phyloP scores from a whole-genome alignment of 2,113 vertebrate genomes.

The Vombatus ursinus region DNA sequence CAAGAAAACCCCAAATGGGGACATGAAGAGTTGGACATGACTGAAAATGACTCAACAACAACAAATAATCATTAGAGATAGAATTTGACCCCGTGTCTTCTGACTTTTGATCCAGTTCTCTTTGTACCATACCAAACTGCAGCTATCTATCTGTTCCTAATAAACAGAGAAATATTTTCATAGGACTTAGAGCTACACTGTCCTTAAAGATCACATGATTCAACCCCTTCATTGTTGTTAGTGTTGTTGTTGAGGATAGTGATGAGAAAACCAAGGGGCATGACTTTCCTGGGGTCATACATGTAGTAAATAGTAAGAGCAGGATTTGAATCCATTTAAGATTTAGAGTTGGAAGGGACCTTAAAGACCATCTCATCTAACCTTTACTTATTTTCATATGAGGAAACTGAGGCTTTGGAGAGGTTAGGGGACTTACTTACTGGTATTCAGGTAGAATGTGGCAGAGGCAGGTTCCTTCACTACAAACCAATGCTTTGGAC shows the following conservation, averaged over 20 bases:
- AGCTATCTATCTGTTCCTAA: background rate
- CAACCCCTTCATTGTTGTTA: background rate
- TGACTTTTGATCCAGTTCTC: background rate
- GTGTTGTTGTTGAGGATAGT: background rate
- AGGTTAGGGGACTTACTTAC: background rate
- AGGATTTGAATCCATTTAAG: background rate
- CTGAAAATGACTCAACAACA: background rate
- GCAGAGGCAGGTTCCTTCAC: background rate
- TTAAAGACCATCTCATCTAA: background rate
- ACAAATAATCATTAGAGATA: background rate
- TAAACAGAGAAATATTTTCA: background rate
- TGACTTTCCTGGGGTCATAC: background rate
- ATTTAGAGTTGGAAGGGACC: background rate
- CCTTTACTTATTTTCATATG: background rate
- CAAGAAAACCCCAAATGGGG: background rate
- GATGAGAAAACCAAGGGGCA: background rate
- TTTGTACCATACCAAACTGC: background rate
- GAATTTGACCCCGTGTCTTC: background rate
- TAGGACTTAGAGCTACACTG: background rate
- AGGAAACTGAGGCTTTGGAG: background rate
- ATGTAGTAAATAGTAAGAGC: background rate
- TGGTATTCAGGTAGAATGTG: background rate
- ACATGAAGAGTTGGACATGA: background rate
- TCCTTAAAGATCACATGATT: background rate
- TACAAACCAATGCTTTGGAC: background rate